Conservation (phyloP, 2,797 vertebrate genomes). For the Pseudomugil gertrudae region DNA sequence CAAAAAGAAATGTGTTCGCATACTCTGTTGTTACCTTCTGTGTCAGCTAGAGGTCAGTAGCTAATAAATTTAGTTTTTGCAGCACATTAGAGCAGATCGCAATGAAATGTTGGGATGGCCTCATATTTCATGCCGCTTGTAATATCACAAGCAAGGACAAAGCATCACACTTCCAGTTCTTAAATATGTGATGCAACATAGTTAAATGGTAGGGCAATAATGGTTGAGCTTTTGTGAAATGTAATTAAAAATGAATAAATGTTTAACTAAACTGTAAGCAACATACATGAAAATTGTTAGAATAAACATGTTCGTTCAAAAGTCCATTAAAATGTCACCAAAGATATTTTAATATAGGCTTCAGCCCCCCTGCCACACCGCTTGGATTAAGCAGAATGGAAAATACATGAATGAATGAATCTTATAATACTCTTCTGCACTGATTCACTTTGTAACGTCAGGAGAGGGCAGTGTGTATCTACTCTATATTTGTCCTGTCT, state of each 20-base stretch:
- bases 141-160: neutral
- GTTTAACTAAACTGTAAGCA: no score
- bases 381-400: no score
- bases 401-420: neutral
- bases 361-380: no score
- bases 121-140: constrained; percentile 9
- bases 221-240: neutral
- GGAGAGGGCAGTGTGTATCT: constrained; percentile 74
- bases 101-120: constrained; percentile 18
- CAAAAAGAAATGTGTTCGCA: neutral
- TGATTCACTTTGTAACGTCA: constrained; percentile 27
- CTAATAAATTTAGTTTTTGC: constrained; percentile 39
- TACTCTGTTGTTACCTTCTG: constrained; percentile 49
- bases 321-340: neutral
- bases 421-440: neutral
- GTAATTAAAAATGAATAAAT: neutral
- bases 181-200: constrained; percentile 5
- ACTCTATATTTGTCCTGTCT: neutral
- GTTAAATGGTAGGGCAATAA: neutral
- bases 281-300: neutral
- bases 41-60: constrained; percentile 80
- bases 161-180: neutral
- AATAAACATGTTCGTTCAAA: neutral
- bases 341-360: no score
- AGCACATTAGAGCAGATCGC: neutral